Evolutionary conservation across 2,888 invertebrate species (phyloP).

Genomic region (Heliconius sara): DNA sequence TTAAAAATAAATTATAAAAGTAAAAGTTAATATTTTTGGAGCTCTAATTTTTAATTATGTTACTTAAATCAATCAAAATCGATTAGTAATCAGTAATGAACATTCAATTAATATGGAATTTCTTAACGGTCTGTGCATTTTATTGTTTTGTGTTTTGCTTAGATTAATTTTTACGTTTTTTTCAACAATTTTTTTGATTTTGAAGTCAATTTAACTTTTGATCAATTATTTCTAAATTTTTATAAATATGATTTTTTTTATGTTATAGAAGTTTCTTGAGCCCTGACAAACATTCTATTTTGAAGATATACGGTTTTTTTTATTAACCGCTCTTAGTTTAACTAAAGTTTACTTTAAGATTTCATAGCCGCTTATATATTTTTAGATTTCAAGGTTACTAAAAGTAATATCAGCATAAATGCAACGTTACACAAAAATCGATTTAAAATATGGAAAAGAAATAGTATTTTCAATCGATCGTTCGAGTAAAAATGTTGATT

Average conservation of each 20-base stretch:
- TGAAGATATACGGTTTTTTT: background rate
- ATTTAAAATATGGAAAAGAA: background rate
- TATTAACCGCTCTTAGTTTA: background rate
- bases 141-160: background rate
- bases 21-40: background rate
- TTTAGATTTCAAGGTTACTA: slow-evolving; percentile 17
- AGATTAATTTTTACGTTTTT: background rate
- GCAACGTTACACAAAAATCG: background rate
- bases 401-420: slow-evolving; percentile 14
- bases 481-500: background rate
- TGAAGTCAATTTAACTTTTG: too few relatives aligned
- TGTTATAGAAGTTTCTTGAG: background rate
- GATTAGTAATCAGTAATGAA: background rate
- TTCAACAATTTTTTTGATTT: background rate
- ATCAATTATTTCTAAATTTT: too few relatives aligned
- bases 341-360: slow-evolving; percentile 21
- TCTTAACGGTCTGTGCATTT: background rate
- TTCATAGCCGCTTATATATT: slow-evolving; percentile 11
- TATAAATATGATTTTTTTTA: too few relatives aligned
- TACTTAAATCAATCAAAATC: background rate
- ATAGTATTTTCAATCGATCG: background rate
- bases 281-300: background rate
- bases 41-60: background rate
- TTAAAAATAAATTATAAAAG: slow-evolving; percentile 11
- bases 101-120: background rate